Evolutionary conservation across 2,888 invertebrate species (phyloP).

Genomic region (Agriopis aurantiaria): DNA sequence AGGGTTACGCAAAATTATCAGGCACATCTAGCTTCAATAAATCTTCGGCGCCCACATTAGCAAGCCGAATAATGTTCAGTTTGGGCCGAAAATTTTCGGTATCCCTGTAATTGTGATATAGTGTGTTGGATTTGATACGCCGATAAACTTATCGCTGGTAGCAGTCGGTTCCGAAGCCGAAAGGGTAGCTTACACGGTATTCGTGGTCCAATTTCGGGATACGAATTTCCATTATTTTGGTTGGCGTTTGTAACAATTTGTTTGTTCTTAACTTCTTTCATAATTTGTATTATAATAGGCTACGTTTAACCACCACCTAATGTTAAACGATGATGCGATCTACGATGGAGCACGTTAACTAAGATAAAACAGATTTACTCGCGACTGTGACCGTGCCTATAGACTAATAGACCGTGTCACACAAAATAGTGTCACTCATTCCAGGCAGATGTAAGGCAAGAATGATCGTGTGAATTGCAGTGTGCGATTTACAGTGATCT

Average conservation of each 20-base stretch:
- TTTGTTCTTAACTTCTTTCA: no score
- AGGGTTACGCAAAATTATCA: conserved; percentile 21
- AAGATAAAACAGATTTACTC: no score
- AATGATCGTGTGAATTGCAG: no score
- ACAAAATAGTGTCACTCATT: no score
- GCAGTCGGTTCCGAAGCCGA: conserved; percentile 38
- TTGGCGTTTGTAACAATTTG: neutral
- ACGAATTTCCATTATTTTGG: conserved; percentile 16
- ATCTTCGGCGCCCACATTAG: conserved; percentile 62
- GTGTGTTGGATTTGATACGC: conserved; percentile 72
- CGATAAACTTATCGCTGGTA: conserved; percentile 75
- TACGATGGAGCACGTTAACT: no score
- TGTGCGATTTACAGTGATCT: no score
- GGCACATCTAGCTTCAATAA: conserved; percentile 52
- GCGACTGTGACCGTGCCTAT: no score
- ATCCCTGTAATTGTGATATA: conserved; percentile 82
- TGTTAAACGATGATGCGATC: no score
- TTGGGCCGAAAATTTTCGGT: conserved; percentile 73
- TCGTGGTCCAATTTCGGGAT: conserved; percentile 22
- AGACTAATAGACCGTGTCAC: no score
- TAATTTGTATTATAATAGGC: no score
- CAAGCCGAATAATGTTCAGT: conserved; percentile 72
- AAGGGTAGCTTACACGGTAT: conserved; percentile 36
- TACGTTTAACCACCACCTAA: no score
- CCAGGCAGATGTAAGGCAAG: no score